Conservation (phyloP, 2,113 vertebrate species). For the Pseudorectes ferrugineus region DNA sequence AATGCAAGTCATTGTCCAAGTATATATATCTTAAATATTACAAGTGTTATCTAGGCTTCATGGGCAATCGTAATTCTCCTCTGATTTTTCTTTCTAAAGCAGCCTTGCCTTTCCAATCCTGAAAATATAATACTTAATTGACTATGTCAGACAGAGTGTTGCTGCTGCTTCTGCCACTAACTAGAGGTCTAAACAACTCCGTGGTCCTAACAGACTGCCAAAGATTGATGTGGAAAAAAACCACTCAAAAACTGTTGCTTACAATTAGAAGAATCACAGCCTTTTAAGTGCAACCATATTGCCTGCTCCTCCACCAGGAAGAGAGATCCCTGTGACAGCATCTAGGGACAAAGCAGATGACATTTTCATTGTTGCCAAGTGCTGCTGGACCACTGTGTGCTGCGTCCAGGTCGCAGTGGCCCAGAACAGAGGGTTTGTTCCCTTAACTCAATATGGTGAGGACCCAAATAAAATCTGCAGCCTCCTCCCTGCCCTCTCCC, state of each 20-base stretch:
- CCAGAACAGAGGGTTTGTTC: not conserved
- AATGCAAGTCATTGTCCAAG: not conserved
- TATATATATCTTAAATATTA: not conserved
- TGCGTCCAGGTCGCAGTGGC: accelerated
- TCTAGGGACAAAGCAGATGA: not conserved
- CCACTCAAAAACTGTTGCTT: not conserved
- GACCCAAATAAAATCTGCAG: not conserved
- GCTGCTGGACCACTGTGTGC: not conserved
- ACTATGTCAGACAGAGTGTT: not conserved
- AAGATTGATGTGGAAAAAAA: not conserved
- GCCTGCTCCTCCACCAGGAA: not conserved
- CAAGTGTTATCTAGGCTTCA: not conserved
- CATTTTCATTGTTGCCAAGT: not conserved
- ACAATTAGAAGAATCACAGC: not conserved
- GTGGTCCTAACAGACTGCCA: not conserved
- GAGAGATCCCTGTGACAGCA: not conserved
- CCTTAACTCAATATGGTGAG: not conserved
- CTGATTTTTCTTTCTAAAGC: not conserved
- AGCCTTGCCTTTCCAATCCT: not conserved
- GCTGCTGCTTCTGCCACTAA: not conserved
- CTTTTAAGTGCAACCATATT: accelerated
- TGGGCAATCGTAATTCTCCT: not conserved
- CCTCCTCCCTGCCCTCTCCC: not conserved
- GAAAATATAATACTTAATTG: not conserved
- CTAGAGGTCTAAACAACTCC: not conserved